Base-by-base conservation (phyloP, 2,113 vertebrate species). In the Mustela lutreola region DNA sequence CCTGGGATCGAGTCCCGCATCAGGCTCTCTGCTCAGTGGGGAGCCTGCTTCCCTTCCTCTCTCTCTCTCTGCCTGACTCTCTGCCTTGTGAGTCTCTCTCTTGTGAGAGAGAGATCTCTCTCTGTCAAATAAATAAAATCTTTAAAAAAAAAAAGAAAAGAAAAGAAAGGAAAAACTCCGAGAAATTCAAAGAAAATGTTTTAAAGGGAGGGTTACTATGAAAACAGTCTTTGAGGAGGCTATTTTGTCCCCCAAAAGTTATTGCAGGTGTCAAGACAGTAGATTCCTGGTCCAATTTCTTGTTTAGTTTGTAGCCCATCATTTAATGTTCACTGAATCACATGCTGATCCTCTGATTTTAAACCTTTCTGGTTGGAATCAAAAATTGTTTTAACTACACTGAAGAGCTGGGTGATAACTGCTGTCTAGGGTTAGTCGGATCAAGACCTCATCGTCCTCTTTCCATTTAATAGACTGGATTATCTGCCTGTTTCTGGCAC, bases 171-270 rank as follows among this genome's bases (percentile, higher is more conserved):
- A 48, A 2, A 18, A 80, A 21, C 60, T 67, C 21, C 33, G 33
- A 62, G 33, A 97, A 89, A 48, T 84, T 45, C 5, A 53, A 53
- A 78, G 56, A 36, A 86, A 36, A 89, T 15, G 12, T 78, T 78
- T 88, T 16, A 39, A 56, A 28, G 53, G 33, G 33, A 85, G 15
- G 19, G 21, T 60, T 80, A 71, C 65, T 78, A 79, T 36, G 60
- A 87, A 95, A 26, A 80, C 79, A 36, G 56, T 89, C 86, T 83
- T 75, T 70, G n/a, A 39, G 11, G 19, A 89, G n/a, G 28, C 26
- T 90, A 82, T 45, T 62, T 39, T 56, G 12, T 86, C 33, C 85
- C 71, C 79, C 78, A 63, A 45, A 93, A 93, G 60, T 87, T 91
- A 56, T 11, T 58, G 14, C 4, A 65, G 24, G 28, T 45, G 16